Conservation (phyloP, 2,888 invertebrate species). For the Cremastinae sp. region DNA sequence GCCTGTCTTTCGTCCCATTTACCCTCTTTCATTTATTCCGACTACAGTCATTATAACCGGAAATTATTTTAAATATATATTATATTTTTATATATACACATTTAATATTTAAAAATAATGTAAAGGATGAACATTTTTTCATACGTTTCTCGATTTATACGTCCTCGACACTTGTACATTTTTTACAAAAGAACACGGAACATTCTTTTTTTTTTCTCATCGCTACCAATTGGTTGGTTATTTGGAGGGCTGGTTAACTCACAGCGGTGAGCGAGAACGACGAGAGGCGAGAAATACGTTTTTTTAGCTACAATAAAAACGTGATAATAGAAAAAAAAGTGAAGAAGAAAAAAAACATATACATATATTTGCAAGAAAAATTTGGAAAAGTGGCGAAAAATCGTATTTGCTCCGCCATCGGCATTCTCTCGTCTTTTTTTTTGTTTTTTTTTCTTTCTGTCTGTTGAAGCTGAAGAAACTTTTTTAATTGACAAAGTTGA, state of each 20-base stretch:
- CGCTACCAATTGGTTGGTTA: constrained; percentile 62
- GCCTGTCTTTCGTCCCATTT: no score
- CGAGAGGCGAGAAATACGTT: constrained; percentile 45
- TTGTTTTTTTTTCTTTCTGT: constrained; percentile 63
- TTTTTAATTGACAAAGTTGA: constrained; percentile 70
- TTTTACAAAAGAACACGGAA: constrained; percentile 21
- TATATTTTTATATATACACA: constrained; percentile 27
- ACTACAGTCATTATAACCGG: no score
- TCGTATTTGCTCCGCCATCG: constrained; percentile 50
- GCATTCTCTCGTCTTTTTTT: constrained; percentile 56
- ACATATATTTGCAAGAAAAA: background rate
- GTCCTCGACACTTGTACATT: constrained; percentile 55
- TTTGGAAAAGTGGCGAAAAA: background rate
- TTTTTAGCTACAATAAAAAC: no score
- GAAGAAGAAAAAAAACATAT: no score
- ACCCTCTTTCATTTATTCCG: no score
- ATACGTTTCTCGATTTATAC: constrained; percentile 33
- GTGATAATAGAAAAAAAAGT: no score
- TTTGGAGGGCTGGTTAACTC: constrained; percentile 68
- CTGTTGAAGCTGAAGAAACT: constrained; percentile 62
- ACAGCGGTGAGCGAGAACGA: constrained; percentile 57
- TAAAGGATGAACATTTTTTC: constrained; percentile 6
- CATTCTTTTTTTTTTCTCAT: constrained; percentile 37
- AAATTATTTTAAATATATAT: constrained; percentile 8
- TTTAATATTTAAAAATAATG: constrained; percentile 28